A percentile compares a stretch with the other conserved stretches of the same genome.
Evolutionary conservation across 2,888 invertebrate genomes (phyloP).

Genomic region (Antheraea yamamai): DNA sequence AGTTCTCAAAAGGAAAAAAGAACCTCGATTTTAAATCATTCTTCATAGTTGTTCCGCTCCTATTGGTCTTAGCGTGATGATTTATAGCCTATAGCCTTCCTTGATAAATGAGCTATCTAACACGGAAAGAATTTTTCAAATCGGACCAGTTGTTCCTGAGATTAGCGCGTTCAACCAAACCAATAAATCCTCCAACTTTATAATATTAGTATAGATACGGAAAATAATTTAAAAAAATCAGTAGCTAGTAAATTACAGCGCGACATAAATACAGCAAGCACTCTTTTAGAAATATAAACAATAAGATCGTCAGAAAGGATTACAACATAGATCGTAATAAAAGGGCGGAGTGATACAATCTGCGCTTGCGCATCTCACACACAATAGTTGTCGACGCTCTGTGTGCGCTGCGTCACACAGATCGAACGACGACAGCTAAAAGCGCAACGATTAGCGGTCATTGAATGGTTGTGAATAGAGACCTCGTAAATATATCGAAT

Average conservation of each 20-base stretch:
- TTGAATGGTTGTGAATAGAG: conserved; percentile 27
- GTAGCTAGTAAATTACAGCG: background rate
- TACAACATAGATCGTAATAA: conserved; percentile 4
- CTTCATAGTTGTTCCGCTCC: too few relatives aligned
- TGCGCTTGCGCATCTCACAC: conserved; percentile 38
- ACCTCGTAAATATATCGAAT: conserved; percentile 22
- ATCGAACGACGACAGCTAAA: conserved; percentile 36
- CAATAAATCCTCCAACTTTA: too few relatives aligned
- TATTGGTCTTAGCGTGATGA: too few relatives aligned
- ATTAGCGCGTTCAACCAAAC: too few relatives aligned
- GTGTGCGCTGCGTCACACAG: conserved; percentile 28
- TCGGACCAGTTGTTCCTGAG: too few relatives aligned
- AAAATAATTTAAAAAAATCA: background rate
- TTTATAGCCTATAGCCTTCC: too few relatives aligned
- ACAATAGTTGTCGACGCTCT: conserved; percentile 72
- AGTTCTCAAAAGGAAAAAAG: too few relatives aligned
- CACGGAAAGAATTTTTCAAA: too few relatives aligned
- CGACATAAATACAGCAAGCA: background rate
- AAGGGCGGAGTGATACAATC: conserved; percentile 38
- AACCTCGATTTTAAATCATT: too few relatives aligned
- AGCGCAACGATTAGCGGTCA: conserved; percentile 54
- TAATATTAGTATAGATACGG: background rate
- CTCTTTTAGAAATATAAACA: background rate
- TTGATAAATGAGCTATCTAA: too few relatives aligned
- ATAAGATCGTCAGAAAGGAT: conserved; percentile 9